These are phyloP conservation scores for Cryptomyrus ogoouensis DNA, from an alignment of 2,113 vertebrate genomes.

Conservation along the genomic window DNA sequence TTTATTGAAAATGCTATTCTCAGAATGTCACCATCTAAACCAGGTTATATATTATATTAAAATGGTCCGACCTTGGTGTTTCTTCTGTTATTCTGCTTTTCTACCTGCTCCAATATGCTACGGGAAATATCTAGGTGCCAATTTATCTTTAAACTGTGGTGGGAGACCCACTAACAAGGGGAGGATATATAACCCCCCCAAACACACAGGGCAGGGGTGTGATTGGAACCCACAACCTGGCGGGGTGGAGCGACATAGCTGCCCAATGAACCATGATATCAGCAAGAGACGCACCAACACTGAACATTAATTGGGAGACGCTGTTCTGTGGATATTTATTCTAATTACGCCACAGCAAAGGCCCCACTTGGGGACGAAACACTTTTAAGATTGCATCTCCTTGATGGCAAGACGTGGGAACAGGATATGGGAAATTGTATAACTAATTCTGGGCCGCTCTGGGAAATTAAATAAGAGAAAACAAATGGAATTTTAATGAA, in stretches of 20 bases:
- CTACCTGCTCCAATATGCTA: background rate
- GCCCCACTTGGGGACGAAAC: background rate
- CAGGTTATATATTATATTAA: background rate
- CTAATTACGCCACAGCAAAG: background rate
- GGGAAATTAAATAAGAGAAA: constrained; percentile 12
- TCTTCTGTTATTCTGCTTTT: background rate
- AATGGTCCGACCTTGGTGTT: background rate
- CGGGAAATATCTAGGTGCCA: background rate
- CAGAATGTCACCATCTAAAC: background rate
- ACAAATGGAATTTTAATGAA: constrained; percentile 19
- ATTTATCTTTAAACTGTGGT: background rate
- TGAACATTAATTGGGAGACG: background rate
- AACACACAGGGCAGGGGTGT: background rate
- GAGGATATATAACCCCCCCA: background rate
- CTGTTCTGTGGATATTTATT: background rate
- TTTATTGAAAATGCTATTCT: background rate
- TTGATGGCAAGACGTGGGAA: background rate
- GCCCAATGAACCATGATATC: background rate
- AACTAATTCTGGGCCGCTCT: constrained; percentile 1
- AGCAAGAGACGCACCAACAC: background rate
- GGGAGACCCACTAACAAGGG: background rate
- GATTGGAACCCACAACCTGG: background rate
- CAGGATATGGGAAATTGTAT: background rate
- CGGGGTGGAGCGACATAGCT: background rate
- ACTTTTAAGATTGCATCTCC: background rate